Conservation (phyloP, 2,113 vertebrate species). For the Willisornis vidua region DNA sequence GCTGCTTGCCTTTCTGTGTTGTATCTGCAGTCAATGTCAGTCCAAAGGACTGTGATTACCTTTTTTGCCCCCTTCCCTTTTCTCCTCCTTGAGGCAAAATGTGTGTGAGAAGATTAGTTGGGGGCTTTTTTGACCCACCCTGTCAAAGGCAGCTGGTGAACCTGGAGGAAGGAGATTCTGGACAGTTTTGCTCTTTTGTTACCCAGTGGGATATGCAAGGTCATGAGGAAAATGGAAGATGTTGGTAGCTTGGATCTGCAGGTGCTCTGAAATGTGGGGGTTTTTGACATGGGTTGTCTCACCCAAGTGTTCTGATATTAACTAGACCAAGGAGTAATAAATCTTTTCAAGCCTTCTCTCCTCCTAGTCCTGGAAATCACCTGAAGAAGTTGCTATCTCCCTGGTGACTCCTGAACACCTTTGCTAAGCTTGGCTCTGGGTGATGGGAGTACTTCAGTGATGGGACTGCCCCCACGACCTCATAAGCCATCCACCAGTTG, state of each 20-base stretch:
- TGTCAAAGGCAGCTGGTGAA: neutral
- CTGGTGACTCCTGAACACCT: neutral
- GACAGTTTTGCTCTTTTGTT: neutral
- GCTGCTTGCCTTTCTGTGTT: neutral
- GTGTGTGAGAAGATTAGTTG: neutral
- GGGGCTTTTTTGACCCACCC: fast-evolving
- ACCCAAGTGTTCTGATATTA: neutral
- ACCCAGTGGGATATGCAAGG: neutral
- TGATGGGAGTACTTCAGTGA: neutral
- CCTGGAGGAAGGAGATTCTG: neutral
- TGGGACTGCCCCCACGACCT: neutral
- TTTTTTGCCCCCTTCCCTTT: fast-evolving
- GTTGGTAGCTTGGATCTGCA: neutral
- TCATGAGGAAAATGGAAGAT: neutral
- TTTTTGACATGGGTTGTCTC: neutral
- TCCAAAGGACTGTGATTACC: neutral
- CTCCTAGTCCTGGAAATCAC: neutral
- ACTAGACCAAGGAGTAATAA: neutral
- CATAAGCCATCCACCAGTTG: neutral
- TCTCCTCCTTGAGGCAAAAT: neutral
- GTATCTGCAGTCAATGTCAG: neutral
- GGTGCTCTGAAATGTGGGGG: neutral
- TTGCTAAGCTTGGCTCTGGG: neutral
- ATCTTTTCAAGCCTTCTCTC: neutral
- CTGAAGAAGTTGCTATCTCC: neutral